phyloP scores from a whole-genome alignment of 2,888 invertebrate genomes.

The Drosophila buzzatii region DNA sequence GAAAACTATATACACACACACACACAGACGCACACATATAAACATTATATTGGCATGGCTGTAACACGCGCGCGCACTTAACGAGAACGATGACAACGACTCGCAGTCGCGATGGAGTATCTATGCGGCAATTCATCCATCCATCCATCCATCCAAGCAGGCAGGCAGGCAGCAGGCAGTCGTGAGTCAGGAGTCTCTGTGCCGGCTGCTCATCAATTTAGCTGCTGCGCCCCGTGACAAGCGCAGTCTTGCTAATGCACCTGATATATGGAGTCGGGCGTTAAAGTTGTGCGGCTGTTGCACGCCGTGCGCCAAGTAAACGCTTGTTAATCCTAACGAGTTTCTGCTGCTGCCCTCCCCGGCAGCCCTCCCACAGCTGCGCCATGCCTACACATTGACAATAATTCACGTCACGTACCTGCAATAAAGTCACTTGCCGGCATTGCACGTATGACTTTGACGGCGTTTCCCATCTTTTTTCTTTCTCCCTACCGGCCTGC shows the following conservation, averaged over 20 bases:
- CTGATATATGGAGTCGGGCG: slow-evolving; percentile 59
- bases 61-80: slow-evolving; percentile 75
- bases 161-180: slow-evolving; percentile 4
- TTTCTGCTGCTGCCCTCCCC: slow-evolving; percentile 56
- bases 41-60: slow-evolving; percentile 65
- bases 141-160: slow-evolving; percentile 17
- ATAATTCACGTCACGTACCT: slow-evolving; percentile 82
- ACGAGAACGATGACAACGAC: slow-evolving; percentile 61
- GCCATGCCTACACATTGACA: slow-evolving; percentile 59
- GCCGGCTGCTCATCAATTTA: slow-evolving; percentile 78
- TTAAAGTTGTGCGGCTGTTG: slow-evolving; percentile 63
- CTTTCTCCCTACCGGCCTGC: slow-evolving; percentile 33
- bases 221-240: slow-evolving; percentile 68
- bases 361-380: not conserved
- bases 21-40: slow-evolving; percentile 11
- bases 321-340: slow-evolving; percentile 82
- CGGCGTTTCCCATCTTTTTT: slow-evolving; percentile 58
- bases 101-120: slow-evolving; percentile 37
- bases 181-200: slow-evolving; percentile 24
- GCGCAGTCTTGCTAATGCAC: slow-evolving; percentile 72
- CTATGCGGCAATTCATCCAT: slow-evolving; percentile 59
- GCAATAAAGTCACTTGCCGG: slow-evolving; percentile 81
- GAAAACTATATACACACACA: slow-evolving; percentile 36
- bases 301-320: slow-evolving; percentile 70
- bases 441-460: slow-evolving; percentile 81